These are phyloP conservation scores for Bambusicola thoracicus DNA, from an alignment of 2,113 vertebrate genomes.

Conservation along the genomic window DNA sequence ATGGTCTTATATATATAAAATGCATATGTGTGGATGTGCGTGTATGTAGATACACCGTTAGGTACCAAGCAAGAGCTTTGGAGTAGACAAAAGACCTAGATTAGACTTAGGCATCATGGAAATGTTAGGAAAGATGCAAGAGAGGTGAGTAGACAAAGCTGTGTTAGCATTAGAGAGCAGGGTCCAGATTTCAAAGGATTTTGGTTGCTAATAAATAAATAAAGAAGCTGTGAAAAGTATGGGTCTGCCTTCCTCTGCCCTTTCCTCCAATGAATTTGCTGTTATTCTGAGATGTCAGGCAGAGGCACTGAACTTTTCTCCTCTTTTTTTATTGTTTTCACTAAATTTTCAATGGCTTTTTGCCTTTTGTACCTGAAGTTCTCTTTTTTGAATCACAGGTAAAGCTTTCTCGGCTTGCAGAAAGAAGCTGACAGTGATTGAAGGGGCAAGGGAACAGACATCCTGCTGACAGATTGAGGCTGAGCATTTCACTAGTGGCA, in stretches of 20 bases:
- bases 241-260: background rate
- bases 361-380: background rate
- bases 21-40: background rate
- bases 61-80: background rate
- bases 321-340: background rate
- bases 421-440: background rate
- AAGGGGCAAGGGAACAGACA: background rate
- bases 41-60: background rate
- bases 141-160: background rate
- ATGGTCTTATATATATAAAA: no score
- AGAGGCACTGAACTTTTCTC: background rate
- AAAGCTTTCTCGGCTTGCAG: background rate
- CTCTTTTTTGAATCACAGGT: background rate
- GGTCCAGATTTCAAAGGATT: background rate
- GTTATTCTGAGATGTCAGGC: background rate
- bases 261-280: background rate
- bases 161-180: background rate
- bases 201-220: background rate
- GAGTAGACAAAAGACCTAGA: background rate
- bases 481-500: background rate
- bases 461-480: background rate
- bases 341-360: background rate
- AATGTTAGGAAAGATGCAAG: background rate
- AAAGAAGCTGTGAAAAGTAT: background rate
- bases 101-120: background rate